These are phyloP conservation scores for Fukomys damarensis DNA, from an alignment of 2,113 vertebrate genomes.

Conservation along the genomic window DNA sequence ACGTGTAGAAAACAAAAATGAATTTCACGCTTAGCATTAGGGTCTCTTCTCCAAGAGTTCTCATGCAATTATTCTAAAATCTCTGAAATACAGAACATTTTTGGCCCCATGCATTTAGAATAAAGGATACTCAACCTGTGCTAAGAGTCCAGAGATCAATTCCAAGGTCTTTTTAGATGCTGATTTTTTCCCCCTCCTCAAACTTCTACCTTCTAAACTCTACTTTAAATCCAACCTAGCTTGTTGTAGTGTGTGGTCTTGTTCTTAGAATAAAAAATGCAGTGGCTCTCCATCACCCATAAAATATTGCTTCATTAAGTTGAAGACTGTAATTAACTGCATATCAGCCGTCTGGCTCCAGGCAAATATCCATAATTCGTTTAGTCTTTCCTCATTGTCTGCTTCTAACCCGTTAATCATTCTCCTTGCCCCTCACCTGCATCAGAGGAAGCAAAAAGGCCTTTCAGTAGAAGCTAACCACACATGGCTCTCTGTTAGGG, in stretches of 20 bases:
- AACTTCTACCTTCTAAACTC: neutral
- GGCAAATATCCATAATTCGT: constrained; percentile 78
- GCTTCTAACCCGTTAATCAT: constrained; percentile 74
- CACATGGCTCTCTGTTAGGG: neutral
- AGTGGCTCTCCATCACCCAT: constrained; percentile 66
- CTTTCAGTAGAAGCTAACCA: constrained; percentile 55
- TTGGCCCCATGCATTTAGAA: neutral
- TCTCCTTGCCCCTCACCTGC: constrained; percentile 48
- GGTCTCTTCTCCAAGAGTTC: neutral
- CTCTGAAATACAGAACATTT: neutral
- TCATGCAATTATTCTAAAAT: neutral
- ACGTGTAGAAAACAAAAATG: neutral
- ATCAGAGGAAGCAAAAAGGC: neutral
- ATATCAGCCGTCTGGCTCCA: constrained; percentile 78
- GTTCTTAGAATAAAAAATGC: constrained; percentile 66
- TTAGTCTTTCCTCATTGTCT: constrained; percentile 71
- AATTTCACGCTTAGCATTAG: neutral
- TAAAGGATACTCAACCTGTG: neutral
- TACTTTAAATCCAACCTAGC: neutral
- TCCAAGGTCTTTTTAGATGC: neutral
- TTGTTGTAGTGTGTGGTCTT: constrained; percentile 57
- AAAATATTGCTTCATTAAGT: constrained; percentile 84
- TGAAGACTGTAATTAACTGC: constrained; percentile 80
- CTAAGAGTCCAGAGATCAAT: neutral
- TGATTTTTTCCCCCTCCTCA: neutral